Conservation (phyloP, 2,113 vertebrate genomes). For the Pundamilia nyererei region DNA sequence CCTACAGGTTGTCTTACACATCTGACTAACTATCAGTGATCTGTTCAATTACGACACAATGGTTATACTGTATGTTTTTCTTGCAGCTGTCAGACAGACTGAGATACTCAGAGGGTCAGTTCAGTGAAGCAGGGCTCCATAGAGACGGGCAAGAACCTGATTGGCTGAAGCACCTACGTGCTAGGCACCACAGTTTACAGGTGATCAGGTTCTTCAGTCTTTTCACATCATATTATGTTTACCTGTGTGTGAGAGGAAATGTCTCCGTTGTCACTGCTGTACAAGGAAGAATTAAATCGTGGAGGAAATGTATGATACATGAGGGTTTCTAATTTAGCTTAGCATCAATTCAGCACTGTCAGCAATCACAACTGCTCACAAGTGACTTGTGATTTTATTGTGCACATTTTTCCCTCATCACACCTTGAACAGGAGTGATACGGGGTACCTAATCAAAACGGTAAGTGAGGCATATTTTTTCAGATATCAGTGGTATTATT, state of each 20-base stretch:
- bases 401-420: not conserved
- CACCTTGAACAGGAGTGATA: not conserved
- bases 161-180: constrained; percentile 77
- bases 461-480: not conserved
- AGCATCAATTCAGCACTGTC: not conserved
- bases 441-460: not conserved
- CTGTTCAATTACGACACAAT: not conserved
- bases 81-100: constrained; percentile 80
- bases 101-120: constrained; percentile 75
- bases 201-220: constrained; percentile 13
- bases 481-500: not conserved
- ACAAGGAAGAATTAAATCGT: not conserved
- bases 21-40: not conserved
- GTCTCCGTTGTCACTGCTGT: not conserved
- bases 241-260: not conserved
- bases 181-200: constrained; percentile 47
- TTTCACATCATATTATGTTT: not conserved
- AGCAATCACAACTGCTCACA: not conserved
- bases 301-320: not conserved
- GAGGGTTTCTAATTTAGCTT: not conserved
- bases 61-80: not conserved
- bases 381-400: not conserved
- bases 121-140: constrained; percentile 58
- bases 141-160: constrained; percentile 63
- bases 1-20: not conserved